phyloP scores from a whole-genome alignment of 2,797 vertebrate species.

The Trachurus trachurus region DNA sequence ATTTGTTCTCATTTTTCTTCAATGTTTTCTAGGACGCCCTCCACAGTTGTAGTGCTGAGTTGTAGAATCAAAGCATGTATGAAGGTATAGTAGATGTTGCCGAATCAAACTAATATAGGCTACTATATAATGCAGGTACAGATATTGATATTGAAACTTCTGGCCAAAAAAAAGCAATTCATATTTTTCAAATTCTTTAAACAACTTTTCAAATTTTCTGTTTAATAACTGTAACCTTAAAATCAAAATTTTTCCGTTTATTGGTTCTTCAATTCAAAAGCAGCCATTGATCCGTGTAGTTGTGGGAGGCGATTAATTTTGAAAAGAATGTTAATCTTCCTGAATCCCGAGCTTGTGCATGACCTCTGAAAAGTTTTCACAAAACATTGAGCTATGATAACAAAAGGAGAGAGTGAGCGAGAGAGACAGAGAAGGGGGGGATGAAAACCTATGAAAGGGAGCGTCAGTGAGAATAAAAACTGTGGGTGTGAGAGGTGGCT shows the following conservation, averaged over 20 bases:
- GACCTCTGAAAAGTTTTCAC: slow-evolving; percentile 79
- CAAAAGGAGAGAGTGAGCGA: slow-evolving; percentile 68
- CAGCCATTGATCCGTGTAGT: slow-evolving; percentile 47
- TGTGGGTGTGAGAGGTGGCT: slow-evolving; percentile 77
- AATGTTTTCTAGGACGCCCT: no score
- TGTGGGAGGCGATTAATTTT: slow-evolving; percentile 57
- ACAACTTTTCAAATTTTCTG: background rate
- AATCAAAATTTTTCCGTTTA: slow-evolving; percentile 20
- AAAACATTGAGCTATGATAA: slow-evolving; percentile 79
- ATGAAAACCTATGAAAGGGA: slow-evolving; percentile 73
- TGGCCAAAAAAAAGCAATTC: background rate
- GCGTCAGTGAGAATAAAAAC: slow-evolving; percentile 76
- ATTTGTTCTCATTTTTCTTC: no score
- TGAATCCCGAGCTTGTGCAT: slow-evolving; percentile 60
- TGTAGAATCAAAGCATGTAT: background rate
- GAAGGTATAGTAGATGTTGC: no score
- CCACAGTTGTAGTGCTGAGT: no score
- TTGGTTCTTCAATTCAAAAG: slow-evolving; percentile 32
- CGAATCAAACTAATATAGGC: background rate
- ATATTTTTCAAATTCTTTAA: background rate
- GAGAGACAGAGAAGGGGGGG: slow-evolving; percentile 41
- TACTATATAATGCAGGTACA: background rate
- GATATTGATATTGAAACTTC: no score
- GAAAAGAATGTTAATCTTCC: slow-evolving; percentile 75
- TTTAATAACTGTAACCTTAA: background rate